Percentiles rank a stretch among this genome's conserved stretches.
phyloP scores from a whole-genome alignment of 2,888 invertebrate species.

The Noctua comes region DNA sequence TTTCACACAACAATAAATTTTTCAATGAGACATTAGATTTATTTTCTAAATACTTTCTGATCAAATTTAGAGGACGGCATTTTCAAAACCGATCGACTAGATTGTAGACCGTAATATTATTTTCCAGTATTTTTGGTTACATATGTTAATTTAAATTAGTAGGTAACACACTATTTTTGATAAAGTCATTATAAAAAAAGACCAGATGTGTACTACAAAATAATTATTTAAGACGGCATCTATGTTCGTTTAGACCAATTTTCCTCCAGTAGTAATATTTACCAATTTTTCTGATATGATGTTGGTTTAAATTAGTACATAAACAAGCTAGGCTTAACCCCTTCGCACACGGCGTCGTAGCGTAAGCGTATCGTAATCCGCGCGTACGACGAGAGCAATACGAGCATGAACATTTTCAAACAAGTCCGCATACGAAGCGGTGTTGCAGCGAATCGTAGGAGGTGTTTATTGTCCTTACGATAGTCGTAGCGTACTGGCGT shows the following conservation, averaged over 20 bases:
- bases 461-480: no score
- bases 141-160: not conserved
- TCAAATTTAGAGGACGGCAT: not conserved
- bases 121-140: not conserved
- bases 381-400: no score
- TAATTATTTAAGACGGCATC: not conserved
- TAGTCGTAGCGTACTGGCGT: no score
- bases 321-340: slow-evolving; percentile 1
- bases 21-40: not conserved
- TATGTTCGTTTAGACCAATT: not conserved
- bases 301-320: not conserved
- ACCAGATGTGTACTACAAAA: not conserved
- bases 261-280: not conserved
- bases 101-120: not conserved
- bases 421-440: no score
- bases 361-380: no score
- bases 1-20: not conserved
- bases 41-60: not conserved
- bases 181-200: not conserved
- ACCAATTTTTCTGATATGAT: not conserved
- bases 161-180: not conserved
- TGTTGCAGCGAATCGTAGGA: no score
- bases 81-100: not conserved
- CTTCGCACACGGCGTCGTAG: no score
- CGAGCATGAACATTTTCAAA: no score